Conservation (phyloP, 2,888 invertebrate species). For the Pyrgus malvae region DNA sequence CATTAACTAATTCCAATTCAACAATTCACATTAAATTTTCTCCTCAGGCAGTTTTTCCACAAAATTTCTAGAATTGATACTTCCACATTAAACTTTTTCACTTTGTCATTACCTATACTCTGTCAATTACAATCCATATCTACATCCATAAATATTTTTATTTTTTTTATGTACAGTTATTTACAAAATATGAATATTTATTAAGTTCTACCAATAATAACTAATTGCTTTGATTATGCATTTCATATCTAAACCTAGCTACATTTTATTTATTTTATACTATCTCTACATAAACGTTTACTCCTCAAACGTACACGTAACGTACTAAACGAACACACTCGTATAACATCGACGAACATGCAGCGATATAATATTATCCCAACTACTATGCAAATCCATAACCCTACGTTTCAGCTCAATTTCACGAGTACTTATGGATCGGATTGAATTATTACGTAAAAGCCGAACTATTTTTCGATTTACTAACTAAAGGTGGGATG, state of each 20-base stretch:
- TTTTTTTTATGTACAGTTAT: slow-evolving; percentile 15
- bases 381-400: too few relatives aligned
- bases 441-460: slow-evolving; percentile 19
- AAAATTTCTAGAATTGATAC: too few relatives aligned
- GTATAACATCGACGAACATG: too few relatives aligned
- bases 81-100: not conserved
- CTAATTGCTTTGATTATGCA: slow-evolving; percentile 17
- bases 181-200: slow-evolving; percentile 15
- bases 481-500: slow-evolving; percentile 23
- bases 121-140: not conserved
- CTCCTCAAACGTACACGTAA: not conserved
- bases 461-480: slow-evolving; percentile 9
- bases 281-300: too few relatives aligned
- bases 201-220: not conserved
- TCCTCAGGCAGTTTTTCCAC: too few relatives aligned
- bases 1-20: too few relatives aligned
- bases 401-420: not conserved
- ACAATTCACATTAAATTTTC: too few relatives aligned
- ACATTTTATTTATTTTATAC: not conserved
- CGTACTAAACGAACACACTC: too few relatives aligned
- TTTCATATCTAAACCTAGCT: not conserved
- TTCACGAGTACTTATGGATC: slow-evolving; percentile 13
- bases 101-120: not conserved
- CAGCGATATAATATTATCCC: too few relatives aligned
- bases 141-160: slow-evolving; percentile 1